Evolutionary conservation across 2,888 invertebrate species (phyloP).

Genomic region (Artemia sinica): DNA sequence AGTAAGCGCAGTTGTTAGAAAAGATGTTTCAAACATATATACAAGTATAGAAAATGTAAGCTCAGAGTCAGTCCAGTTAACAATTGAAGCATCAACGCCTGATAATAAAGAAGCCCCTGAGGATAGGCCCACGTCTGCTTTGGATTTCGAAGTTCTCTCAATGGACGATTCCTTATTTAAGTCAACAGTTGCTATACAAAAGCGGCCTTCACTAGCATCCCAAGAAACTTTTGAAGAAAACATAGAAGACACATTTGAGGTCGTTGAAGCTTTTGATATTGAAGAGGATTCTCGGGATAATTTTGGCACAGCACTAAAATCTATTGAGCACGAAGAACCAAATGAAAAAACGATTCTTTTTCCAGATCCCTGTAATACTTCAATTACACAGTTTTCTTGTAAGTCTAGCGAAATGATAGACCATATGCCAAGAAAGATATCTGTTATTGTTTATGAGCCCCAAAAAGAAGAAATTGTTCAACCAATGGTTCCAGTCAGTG

Average conservation of each 20-base stretch:
- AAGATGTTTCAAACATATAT: slow-evolving; percentile 2
- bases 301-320: too few relatives aligned
- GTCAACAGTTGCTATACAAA: neutral
- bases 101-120: neutral
- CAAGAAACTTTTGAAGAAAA: slow-evolving; percentile 8
- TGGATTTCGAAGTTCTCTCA: slow-evolving; percentile 6
- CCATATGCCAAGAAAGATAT: neutral
- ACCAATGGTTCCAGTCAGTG: too few relatives aligned
- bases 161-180: neutral
- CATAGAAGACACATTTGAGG: neutral
- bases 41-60: slow-evolving; percentile 3
- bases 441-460: neutral
- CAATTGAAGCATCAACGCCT: neutral
- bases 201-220: neutral
- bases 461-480: neutral
- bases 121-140: neutral
- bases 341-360: too few relatives aligned
- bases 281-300: too few relatives aligned
- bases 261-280: neutral
- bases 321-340: too few relatives aligned
- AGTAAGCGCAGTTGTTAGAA: slow-evolving; percentile 1
- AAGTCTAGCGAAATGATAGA: too few relatives aligned
- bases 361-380: too few relatives aligned
- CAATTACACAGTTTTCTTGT: too few relatives aligned
- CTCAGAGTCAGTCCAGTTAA: neutral